phyloP scores from a whole-genome alignment of 53 echinoderm and acorn worm species.

The Echinometra lucunter region DNA sequence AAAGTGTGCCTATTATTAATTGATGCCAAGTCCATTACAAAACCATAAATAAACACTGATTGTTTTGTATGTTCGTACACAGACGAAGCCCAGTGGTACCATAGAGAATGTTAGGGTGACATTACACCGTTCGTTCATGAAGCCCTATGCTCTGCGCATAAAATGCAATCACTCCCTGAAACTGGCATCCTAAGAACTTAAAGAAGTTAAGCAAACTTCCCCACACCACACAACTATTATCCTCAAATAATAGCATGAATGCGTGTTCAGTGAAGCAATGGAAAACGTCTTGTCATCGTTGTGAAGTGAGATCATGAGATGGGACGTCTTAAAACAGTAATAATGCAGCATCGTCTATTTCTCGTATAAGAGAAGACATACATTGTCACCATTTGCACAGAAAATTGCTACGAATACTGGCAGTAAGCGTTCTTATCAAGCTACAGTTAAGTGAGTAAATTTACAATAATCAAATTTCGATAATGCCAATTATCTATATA shows the following conservation, averaged over 20 bases:
- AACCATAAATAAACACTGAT: too few relatives aligned
- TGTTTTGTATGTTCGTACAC: too few relatives aligned
- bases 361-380: background rate
- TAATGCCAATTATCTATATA: too few relatives aligned
- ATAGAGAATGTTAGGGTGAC: too few relatives aligned
- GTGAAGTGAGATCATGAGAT: background rate
- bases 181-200: background rate
- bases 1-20: too few relatives aligned
- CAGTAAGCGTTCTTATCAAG: background rate
- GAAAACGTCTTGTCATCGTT: background rate
- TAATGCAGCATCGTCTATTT: background rate
- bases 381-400: background rate
- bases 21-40: too few relatives aligned
- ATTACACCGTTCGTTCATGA: background rate
- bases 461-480: background rate
- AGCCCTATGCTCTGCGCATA: background rate
- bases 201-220: conserved; percentile 1
- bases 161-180: background rate
- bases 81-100: too few relatives aligned
- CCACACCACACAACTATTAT: background rate
- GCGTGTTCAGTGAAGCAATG: background rate
- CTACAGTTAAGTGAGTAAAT: background rate
- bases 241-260: background rate
- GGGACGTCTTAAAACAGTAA: background rate
- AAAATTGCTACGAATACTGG: background rate